phyloP scores from a whole-genome alignment of 1,140 invertebrate species.

The Leucophenga varia region DNA sequence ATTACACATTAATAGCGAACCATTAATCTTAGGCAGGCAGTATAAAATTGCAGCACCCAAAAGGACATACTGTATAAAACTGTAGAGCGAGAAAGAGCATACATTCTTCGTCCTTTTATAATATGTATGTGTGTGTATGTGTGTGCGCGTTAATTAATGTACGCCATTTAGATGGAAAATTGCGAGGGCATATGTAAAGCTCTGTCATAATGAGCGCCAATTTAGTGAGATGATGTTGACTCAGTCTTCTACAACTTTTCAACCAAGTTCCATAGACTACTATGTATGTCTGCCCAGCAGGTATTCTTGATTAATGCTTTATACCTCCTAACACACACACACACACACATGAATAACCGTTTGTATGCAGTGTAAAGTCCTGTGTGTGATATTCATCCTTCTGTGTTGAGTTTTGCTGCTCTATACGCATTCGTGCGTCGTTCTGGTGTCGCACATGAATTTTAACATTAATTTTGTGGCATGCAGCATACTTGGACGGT shows the following conservation, averaged over 20 bases:
- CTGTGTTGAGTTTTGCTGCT: constrained; percentile 15
- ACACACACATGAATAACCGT: constrained; percentile 22
- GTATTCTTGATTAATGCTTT: constrained; percentile 54
- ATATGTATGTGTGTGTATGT: neutral
- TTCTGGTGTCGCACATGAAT: constrained; percentile 18
- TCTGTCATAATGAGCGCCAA: constrained; percentile 49
- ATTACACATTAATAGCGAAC: constrained; percentile 53
- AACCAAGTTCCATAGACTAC: neutral
- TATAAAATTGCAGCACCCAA: constrained; percentile 16
- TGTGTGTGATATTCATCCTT: constrained; percentile 10
- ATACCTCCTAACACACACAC: constrained; percentile 31
- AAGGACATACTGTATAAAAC: too few relatives aligned
- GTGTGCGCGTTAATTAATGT: constrained; percentile 46
- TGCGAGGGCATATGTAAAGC: constrained; percentile 29
- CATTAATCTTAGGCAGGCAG: constrained; percentile 45
- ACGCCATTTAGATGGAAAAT: constrained; percentile 53
- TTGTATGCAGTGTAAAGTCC: neutral
- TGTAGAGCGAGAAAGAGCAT: too few relatives aligned
- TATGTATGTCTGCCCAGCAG: constrained; percentile 32
- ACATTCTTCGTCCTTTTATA: too few relatives aligned
- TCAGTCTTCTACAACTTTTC: constrained; percentile 4
- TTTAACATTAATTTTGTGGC: constrained; percentile 52
- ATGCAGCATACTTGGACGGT: constrained; percentile 33
- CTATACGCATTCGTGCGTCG: neutral
- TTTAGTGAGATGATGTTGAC: constrained; percentile 29